Base-by-base conservation (phyloP, 2,888 invertebrate species). In the Apotomis turbidana region DNA sequence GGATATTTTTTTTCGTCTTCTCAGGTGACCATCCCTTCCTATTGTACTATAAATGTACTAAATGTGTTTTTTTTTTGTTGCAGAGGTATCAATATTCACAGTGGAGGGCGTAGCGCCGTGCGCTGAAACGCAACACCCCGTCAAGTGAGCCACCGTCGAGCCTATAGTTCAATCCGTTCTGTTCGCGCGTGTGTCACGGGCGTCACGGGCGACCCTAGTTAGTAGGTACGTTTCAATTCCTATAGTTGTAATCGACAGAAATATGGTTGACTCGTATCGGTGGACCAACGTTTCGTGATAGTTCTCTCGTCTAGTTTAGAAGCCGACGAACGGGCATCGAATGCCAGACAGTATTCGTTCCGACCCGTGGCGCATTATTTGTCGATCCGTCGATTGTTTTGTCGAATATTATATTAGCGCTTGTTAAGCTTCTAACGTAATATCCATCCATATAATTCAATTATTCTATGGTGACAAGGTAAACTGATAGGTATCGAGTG, bases 1-100 rank as follows among this genome's bases (percentile, higher is more conserved):
- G 27, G 1, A 27, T 27, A 27, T 27, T 27, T 27, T 27, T 27
- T 27, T 27, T 27, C 27, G 27, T 27, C 1, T 27, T 27, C 27
- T 27, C 27, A 27, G 27, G 2, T 27, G 1, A 27, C 27, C 27
- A 2, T 27, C 27, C 27, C 27, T 27, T 27, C 27, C 67, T 55
- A 59, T 60, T 68, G 74, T 66, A 27, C 27, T 4, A 60, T 76
- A 74, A 75, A 75, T 78, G 68, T 76, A 79, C 82, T 83, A 55
- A 49, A 10, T 54, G 27, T 54, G 27, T 70, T 61, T 60, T 62
- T 66, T 15, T 68, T 27, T 90, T 90, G 88, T 96, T 96, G 57
- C 96, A 99, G 99, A 98, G 94, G 96, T 97, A 85, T 98, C 98
- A 84, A 98, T 99, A 94, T 98, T 98, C 94, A 97, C 97, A 83